phyloP scores from a whole-genome alignment of 2,888 invertebrate species.

The Hipparchia semele region DNA sequence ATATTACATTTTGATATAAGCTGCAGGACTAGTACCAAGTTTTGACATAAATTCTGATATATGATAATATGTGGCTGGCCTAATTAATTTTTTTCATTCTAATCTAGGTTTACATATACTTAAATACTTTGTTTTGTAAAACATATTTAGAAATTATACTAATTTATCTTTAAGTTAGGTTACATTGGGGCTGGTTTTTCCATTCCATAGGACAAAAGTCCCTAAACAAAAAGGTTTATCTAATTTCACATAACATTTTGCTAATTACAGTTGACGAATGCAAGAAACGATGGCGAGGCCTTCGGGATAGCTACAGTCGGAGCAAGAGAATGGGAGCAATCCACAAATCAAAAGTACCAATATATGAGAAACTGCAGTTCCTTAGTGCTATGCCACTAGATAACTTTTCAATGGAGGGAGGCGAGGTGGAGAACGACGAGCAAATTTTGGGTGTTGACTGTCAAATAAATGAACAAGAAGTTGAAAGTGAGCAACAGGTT shows the following conservation, averaged over 20 bases:
- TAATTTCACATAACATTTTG: neutral
- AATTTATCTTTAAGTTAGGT: too few relatives aligned
- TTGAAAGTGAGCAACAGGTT: constrained; percentile 39
- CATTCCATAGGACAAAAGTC: too few relatives aligned
- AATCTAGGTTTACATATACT: too few relatives aligned
- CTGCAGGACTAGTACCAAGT: too few relatives aligned
- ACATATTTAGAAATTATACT: too few relatives aligned
- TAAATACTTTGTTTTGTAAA: too few relatives aligned
- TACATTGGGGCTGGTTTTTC: too few relatives aligned
- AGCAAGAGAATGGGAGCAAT: constrained; percentile 69
- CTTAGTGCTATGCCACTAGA: constrained; percentile 55
- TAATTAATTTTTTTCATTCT: too few relatives aligned
- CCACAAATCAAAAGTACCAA: constrained; percentile 62
- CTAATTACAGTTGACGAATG: constrained; percentile 79
- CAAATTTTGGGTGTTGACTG: constrained; percentile 8
- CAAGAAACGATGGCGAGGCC: constrained; percentile 81
- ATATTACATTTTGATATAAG: too few relatives aligned
- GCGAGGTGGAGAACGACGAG: constrained; percentile 1
- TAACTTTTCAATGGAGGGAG: constrained; percentile 22
- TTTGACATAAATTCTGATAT: too few relatives aligned
- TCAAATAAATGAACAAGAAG: constrained; percentile 20
- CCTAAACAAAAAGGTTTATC: too few relatives aligned
- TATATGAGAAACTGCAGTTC: constrained; percentile 70
- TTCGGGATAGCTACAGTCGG: constrained; percentile 80
- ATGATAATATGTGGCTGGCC: too few relatives aligned